A percentile compares a stretch with the other conserved stretches of the same genome.
Evolutionary conservation across 2,888 invertebrate genomes (phyloP).

Genomic region (Dorcus hopei): DNA sequence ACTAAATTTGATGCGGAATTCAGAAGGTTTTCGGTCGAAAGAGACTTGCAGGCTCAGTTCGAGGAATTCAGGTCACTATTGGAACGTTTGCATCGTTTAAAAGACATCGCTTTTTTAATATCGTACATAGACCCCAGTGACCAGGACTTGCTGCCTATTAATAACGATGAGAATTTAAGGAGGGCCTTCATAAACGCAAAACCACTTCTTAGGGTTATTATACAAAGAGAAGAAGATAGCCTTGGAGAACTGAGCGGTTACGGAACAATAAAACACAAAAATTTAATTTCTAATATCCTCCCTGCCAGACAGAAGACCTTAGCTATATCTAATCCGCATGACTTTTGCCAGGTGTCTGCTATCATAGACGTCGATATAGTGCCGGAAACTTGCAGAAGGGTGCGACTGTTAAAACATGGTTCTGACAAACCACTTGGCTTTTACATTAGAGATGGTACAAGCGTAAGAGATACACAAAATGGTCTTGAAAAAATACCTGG

Average conservation of each 20-base stretch:
- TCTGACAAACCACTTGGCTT: conserved; percentile 97
- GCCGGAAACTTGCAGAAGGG: conserved; percentile 94
- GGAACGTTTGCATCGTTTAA: conserved; percentile 79
- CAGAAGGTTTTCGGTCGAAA: conserved; percentile 85
- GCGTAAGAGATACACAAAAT: conserved; percentile 83
- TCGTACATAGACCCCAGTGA: conserved; percentile 96
- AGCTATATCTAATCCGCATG: conserved; percentile 95
- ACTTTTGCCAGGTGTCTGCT: conserved; percentile 97
- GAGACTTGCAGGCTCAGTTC: conserved; percentile 74
- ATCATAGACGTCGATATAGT: conserved; percentile 99
- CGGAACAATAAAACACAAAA: conserved; percentile 81
- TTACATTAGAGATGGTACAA: conserved; percentile 86
- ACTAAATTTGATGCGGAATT: conserved; percentile 99
- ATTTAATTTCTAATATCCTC: conserved; percentile 76
- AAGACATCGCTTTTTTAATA: conserved; percentile 85
- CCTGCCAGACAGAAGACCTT: conserved; percentile 73
- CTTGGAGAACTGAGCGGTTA: conserved; percentile 92
- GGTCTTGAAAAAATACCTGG: conserved; percentile 90
- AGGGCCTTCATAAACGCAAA: conserved; percentile 84
- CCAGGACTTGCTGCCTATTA: conserved; percentile 95
- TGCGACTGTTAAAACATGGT: conserved; percentile 92
- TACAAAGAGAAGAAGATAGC: conserved; percentile 91
- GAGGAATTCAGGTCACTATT: conserved; percentile 83
- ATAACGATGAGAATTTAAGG: conserved; percentile 97
- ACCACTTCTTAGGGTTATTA: conserved; percentile 82